Evolutionary conservation across 2,797 vertebrate species (phyloP).

Genomic region (Halcyon smyrnensis): DNA sequence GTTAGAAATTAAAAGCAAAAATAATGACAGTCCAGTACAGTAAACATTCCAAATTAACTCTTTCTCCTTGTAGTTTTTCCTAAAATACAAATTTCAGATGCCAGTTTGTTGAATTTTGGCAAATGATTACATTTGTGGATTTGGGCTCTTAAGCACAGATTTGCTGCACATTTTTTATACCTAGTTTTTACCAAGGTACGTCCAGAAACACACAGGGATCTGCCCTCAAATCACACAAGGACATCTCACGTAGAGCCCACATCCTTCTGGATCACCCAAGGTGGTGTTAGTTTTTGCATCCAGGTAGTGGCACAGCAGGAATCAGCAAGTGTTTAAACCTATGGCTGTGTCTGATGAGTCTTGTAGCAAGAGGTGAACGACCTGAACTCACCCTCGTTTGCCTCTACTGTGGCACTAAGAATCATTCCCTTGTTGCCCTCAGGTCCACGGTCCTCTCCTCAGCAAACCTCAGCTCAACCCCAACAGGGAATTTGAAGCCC

Average conservation of each 20-base stretch:
- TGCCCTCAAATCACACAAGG: not conserved
- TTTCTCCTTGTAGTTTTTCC: not conserved
- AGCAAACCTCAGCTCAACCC: not conserved
- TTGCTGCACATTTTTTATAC: not conserved
- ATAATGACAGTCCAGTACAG: not conserved
- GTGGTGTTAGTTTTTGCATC: not conserved
- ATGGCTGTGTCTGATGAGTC: not conserved
- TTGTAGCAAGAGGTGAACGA: not conserved
- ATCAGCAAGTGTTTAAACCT: not conserved
- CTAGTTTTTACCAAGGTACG: not conserved
- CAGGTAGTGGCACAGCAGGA: not conserved
- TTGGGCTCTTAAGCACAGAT: not conserved
- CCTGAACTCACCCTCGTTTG: accelerated
- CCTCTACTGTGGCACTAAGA: not conserved
- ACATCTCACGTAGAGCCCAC: not conserved
- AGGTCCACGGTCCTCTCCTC: accelerated
- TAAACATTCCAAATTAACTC: not conserved
- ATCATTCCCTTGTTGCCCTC: accelerated
- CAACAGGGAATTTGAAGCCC: not conserved
- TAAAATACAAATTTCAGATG: not conserved
- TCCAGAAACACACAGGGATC: not conserved
- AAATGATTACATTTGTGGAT: not conserved
- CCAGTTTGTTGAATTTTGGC: not conserved
- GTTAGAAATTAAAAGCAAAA: not conserved
- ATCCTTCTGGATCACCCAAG: not conserved